Evolutionary conservation across 2,797 vertebrate genomes (phyloP).

Genomic region (Rhinophrynus dorsalis): DNA sequence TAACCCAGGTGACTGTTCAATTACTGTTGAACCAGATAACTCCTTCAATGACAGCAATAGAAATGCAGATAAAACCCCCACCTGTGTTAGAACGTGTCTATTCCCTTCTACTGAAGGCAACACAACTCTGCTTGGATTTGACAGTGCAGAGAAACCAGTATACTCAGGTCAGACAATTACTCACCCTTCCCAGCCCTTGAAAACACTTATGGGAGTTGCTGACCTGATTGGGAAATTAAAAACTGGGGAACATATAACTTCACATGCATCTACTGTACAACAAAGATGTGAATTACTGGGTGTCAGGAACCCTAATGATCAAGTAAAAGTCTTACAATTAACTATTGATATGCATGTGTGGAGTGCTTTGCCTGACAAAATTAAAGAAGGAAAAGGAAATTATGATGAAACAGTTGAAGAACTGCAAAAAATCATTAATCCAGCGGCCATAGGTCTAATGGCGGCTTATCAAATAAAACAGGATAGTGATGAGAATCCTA

Average conservation of each 20-base stretch:
- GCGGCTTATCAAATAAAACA: not conserved
- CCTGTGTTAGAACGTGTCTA: too few relatives aligned
- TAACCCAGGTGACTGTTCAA: not conserved
- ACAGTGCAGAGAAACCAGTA: not conserved
- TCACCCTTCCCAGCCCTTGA: not conserved
- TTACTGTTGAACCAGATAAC: not conserved
- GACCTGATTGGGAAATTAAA: not conserved
- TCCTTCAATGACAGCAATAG: not conserved
- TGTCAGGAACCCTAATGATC: not conserved
- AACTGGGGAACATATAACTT: not conserved
- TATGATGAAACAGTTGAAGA: not conserved
- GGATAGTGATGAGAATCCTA: not conserved
- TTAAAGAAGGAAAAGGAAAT: not conserved
- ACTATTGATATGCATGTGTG: not conserved
- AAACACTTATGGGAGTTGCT: constrained; percentile 18
- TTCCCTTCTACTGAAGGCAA: not conserved
- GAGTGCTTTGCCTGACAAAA: not conserved
- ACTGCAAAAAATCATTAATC: not conserved
- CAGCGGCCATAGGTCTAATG: not conserved
- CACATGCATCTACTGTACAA: not conserved
- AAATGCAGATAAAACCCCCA: not conserved
- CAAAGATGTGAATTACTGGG: not conserved
- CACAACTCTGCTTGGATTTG: not conserved
- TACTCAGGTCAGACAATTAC: too few relatives aligned
- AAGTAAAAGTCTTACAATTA: not conserved